phyloP scores from a whole-genome alignment of 2,113 vertebrate species.

The Platysternon megacephalum region DNA sequence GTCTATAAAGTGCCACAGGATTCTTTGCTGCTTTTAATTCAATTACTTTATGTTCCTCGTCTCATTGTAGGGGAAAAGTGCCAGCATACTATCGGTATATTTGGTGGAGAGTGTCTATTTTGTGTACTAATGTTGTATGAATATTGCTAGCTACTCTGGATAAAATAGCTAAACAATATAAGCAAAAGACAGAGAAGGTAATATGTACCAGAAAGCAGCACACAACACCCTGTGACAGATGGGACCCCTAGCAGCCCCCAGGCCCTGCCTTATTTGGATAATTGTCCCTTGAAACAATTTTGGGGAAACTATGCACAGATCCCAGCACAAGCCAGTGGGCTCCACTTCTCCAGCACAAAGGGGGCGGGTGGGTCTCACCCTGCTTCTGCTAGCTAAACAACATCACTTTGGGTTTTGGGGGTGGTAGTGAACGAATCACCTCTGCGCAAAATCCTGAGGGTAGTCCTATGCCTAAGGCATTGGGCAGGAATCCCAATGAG shows the following conservation, averaged over 20 bases:
- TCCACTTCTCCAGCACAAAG: fast-evolving
- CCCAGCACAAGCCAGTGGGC: fast-evolving
- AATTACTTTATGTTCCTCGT: not conserved
- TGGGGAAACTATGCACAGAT: not conserved
- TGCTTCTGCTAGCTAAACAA: not conserved
- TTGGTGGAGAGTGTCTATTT: not conserved
- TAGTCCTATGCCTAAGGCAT: too few species aligned
- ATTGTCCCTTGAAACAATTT: not conserved
- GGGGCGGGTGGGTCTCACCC: not conserved
- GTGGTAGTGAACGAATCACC: not conserved
- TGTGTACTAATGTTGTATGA: fast-evolving
- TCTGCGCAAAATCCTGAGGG: not conserved
- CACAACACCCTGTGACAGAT: fast-evolving
- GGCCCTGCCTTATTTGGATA: not conserved
- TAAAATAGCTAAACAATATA: not conserved
- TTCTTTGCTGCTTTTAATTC: too few species aligned
- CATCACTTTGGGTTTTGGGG: not conserved
- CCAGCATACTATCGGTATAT: fast-evolving
- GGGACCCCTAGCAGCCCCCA: not conserved
- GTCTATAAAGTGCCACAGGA: too few species aligned
- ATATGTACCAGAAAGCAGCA: not conserved
- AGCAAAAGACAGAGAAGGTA: not conserved
- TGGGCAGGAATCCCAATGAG: not conserved
- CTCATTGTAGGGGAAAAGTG: not conserved
- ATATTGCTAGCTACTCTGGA: not conserved